Conservation (phyloP, 2,113 vertebrate species). For the Urocynchramus pylzowi region DNA sequence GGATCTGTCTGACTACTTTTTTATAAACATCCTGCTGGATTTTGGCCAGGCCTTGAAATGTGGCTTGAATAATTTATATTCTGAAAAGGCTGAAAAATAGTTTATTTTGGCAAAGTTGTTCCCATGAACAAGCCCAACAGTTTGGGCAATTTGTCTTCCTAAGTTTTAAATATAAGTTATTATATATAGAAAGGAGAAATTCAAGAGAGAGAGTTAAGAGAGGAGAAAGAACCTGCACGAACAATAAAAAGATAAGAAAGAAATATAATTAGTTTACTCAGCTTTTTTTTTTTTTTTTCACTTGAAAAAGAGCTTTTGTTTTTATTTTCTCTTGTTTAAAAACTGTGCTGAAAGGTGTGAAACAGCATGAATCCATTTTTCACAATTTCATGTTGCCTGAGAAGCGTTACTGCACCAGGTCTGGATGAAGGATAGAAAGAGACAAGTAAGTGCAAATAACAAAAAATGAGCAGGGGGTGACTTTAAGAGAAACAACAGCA, state of each 20-base stretch:
- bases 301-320: background rate
- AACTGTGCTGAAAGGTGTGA: background rate
- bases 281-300: background rate
- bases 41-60: background rate
- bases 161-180: background rate
- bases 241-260: background rate
- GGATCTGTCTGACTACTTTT: background rate
- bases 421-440: background rate
- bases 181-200: background rate
- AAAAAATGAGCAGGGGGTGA: background rate
- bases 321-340: conserved; percentile 11
- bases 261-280: background rate
- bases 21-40: background rate
- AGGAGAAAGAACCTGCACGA: background rate
- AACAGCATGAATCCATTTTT: conserved; percentile 7
- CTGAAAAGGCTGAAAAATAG: background rate
- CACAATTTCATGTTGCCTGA: background rate
- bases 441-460: background rate
- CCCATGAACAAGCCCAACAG: background rate
- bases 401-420: background rate
- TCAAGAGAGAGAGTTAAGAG: background rate
- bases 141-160: background rate
- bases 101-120: background rate
- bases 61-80: background rate
- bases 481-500: background rate